Base-by-base conservation (phyloP, 2,888 invertebrate genomes). In the Anagyrus pseudococci region DNA sequence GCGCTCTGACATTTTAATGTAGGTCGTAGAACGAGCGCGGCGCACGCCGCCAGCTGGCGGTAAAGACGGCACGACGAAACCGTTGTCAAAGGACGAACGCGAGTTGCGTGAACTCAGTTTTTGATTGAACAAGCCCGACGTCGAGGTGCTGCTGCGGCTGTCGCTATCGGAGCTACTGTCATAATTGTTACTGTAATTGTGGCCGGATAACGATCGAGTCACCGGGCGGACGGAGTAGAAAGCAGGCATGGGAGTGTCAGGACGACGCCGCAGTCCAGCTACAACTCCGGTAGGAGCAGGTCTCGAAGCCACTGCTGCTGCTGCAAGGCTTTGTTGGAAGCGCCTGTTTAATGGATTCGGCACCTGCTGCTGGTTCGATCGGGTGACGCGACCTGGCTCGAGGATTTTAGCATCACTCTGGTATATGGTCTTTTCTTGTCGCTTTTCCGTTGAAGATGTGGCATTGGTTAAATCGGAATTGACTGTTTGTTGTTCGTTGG, bases 211-310 rank as follows among this genome's bases (percentile, higher is more conserved):
- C 15, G 67, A 70, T 2, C 67, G 50, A 0, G 72, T 75, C 0
- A 68, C 55, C 1, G 74, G 72, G 1, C 69, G 55, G 7, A 64
- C 54, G 0, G 71, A 66, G 13, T 64, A 15, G 1, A 69, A 63
- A 13, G 62, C 66, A 1, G 77, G 74, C 49, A 75, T 67, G 0
- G 79, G 76, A 1, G 77, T 78, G 20, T 77, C 79, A 0, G 77
- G 75, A 48, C 73, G 69, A 37, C 68, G 71, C 53, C 58, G 70
- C 1, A 57, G 17, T 17, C 29, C n/a, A 22, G n/a, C 19, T 2
- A 8, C 33, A 2, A 37, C 8, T 8, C 33, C 33, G n/a, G n/a
- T n/a, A n/a, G n/a, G n/a, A n/a, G n/a, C n/a, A n/a, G n/a, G n/a
- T n/a, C n/a, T n/a, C n/a, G n/a, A n/a, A n/a, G n/a, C n/a, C n/a